Percentiles rank a stretch among this genome's conserved stretches.
Conservation (phyloP, 23 tunicate genomes). For the Clavelina lepadiformis region DNA sequence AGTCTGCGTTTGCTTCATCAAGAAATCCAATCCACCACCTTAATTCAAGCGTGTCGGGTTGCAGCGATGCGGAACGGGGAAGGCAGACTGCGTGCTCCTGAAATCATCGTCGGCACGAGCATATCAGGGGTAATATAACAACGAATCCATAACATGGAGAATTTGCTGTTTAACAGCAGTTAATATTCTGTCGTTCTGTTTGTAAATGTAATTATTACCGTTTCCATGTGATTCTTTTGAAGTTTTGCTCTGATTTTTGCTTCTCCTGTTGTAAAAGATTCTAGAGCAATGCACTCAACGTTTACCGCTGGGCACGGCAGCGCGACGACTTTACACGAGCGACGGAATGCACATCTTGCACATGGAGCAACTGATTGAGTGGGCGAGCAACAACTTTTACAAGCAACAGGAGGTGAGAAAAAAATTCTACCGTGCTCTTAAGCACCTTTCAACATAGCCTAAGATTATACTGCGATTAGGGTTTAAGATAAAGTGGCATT, state of each 20-base stretch:
- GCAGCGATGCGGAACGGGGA: constrained; percentile 67
- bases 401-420: constrained; percentile 6
- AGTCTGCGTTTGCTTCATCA: constrained; percentile 66
- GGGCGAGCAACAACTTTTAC: constrained; percentile 42
- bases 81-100: constrained; percentile 32
- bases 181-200: background rate
- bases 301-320: constrained; percentile 55
- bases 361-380: constrained; percentile 76
- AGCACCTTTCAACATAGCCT: background rate
- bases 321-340: constrained; percentile 72
- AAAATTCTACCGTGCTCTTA: background rate
- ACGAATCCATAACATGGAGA: background rate
- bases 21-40: constrained; percentile 37
- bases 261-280: constrained; percentile 12
- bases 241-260: background rate
- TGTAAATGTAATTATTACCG: background rate
- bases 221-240: background rate
- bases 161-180: background rate
- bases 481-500: background rate
- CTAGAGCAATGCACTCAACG: constrained; percentile 82
- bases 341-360: constrained; percentile 84
- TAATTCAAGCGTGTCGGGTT: constrained; percentile 83
- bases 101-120: constrained; percentile 68
- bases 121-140: constrained; percentile 46
- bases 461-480: background rate